phyloP scores from a whole-genome alignment of 2,113 vertebrate genomes.

The Nothobranchius furzeri region DNA sequence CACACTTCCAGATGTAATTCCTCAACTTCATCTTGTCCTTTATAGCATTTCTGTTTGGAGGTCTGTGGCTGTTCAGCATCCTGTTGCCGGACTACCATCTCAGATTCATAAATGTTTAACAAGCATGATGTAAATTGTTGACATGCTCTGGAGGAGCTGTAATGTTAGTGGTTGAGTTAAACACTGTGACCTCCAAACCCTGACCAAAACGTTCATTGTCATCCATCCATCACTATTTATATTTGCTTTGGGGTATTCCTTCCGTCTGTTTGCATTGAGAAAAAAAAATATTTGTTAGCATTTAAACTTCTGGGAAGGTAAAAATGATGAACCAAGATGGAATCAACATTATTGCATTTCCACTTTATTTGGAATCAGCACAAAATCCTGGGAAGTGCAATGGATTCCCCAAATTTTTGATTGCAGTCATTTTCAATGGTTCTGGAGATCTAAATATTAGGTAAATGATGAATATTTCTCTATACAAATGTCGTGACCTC shows the following conservation, averaged over 20 bases:
- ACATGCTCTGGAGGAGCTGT: slow-evolving; percentile 82
- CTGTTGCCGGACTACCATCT: slow-evolving; percentile 79
- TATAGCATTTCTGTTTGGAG: slow-evolving; percentile 84
- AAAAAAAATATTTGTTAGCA: slow-evolving; percentile 11
- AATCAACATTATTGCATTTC: slow-evolving; percentile 19
- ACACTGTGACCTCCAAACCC: slow-evolving; percentile 26
- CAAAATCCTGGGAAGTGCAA: background rate
- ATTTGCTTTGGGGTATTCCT: background rate
- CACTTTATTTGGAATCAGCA: background rate
- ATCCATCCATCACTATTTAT: slow-evolving; percentile 31
- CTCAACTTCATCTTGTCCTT: slow-evolving; percentile 51
- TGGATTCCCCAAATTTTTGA: slow-evolving; percentile 24
- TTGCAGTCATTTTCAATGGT: slow-evolving; percentile 66
- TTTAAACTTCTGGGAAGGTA: slow-evolving; percentile 26
- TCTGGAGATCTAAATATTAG: slow-evolving; percentile 77
- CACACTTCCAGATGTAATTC: slow-evolving; percentile 71
- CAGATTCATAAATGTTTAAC: slow-evolving; percentile 84
- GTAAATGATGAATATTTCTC: slow-evolving; percentile 82
- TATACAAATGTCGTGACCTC: slow-evolving; percentile 81
- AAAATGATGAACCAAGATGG: slow-evolving; percentile 34
- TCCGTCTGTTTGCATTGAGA: slow-evolving; percentile 5
- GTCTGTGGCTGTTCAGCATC: slow-evolving; percentile 83
- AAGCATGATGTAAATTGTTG: slow-evolving; percentile 83
- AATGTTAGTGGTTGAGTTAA: slow-evolving; percentile 62
- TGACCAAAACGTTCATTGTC: slow-evolving; percentile 34